Percentiles rank a stretch among this genome's conserved stretches.
Conservation (phyloP, 2,113 vertebrate genomes). For the Fulmarus glacialis region DNA sequence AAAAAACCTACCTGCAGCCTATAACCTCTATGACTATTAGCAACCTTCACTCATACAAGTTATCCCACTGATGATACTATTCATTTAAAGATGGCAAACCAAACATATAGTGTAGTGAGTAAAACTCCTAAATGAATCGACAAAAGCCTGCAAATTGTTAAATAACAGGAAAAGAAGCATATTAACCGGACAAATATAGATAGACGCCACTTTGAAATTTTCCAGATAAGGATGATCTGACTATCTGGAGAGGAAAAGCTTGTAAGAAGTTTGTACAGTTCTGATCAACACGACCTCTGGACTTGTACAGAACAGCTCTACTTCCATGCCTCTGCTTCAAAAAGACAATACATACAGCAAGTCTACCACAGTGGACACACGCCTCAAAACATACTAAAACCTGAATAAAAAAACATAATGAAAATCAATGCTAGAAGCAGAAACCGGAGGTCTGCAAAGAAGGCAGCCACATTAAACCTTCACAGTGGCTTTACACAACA, state of each 20-base stretch:
- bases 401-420: background rate
- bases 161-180: background rate
- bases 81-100: background rate
- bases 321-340: background rate
- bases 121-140: background rate
- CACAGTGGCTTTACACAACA: background rate
- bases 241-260: background rate
- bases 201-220: background rate
- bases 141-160: background rate
- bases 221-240: background rate
- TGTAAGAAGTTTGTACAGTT: background rate
- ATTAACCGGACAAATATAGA: background rate
- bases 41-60: background rate
- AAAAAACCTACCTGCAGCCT: background rate
- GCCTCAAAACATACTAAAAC: background rate
- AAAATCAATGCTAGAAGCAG: background rate
- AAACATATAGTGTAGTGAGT: background rate
- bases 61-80: background rate
- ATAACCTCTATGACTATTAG: background rate
- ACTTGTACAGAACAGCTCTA: background rate
- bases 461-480: background rate
- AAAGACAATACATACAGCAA: background rate
- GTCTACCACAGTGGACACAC: background rate
- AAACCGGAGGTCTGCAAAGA: background rate
- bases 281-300: background rate